phyloP scores from a whole-genome alignment of 2,888 invertebrate species.

The Seladonia tumulorum region DNA sequence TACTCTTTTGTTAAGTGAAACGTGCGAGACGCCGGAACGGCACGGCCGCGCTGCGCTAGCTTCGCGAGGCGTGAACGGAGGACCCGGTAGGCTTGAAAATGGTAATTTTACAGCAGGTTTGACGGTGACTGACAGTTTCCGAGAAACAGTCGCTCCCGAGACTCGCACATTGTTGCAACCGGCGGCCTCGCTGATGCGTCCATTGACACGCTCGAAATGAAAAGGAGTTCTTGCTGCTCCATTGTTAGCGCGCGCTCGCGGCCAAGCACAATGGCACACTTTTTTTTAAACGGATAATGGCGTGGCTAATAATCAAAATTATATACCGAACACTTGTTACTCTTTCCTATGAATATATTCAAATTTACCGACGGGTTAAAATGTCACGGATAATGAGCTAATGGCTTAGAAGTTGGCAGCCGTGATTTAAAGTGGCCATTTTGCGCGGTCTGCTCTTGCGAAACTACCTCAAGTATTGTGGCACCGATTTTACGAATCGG shows the following conservation, averaged over 20 bases:
- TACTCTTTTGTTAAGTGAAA: conserved; percentile 59
- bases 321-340: background rate
- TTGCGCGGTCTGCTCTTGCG: background rate
- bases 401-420: background rate
- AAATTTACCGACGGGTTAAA: background rate
- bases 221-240: background rate
- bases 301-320: background rate
- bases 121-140: conserved; percentile 18
- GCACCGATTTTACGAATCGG: background rate
- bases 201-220: conserved; percentile 11
- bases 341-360: background rate
- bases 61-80: conserved; percentile 21
- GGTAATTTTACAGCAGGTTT: conserved; percentile 35
- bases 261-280: background rate
- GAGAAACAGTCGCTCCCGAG: conserved; percentile 22
- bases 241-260: background rate
- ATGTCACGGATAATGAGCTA: conserved; percentile 5
- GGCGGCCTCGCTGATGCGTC: background rate
- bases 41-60: conserved; percentile 42
- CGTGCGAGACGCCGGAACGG: conserved; percentile 53
- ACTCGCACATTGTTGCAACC: background rate
- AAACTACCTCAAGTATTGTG: background rate
- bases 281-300: background rate
- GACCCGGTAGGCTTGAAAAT: conserved; percentile 21
- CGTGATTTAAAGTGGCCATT: background rate